phyloP scores from a whole-genome alignment of 2,113 vertebrate genomes.

The Columba livia region DNA sequence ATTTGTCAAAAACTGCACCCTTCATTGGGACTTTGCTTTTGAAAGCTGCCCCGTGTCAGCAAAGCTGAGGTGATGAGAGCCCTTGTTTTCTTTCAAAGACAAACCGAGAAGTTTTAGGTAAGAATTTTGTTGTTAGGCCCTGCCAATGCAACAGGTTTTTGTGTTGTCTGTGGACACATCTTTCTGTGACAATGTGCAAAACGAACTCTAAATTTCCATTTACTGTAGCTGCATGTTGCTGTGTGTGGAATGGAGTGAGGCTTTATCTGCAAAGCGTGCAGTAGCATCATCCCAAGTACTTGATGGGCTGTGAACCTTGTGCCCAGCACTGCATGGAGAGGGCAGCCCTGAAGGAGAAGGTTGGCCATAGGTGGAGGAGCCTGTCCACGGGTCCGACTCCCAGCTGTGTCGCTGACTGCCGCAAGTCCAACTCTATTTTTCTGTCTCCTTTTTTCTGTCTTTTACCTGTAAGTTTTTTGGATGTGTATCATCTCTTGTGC shows the following conservation, averaged over 20 bases:
- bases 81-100: not conserved
- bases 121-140: not conserved
- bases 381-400: not conserved
- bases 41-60: not conserved
- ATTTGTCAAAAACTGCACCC: not conserved
- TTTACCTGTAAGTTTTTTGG: not conserved
- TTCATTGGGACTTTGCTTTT: not conserved
- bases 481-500: rapidly evolving
- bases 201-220: not conserved
- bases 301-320: rapidly evolving
- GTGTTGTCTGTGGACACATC: not conserved
- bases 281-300: not conserved
- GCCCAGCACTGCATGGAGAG: not conserved
- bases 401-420: rapidly evolving
- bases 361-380: not conserved
- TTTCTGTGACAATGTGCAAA: not conserved
- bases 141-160: not conserved
- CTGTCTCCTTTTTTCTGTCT: not conserved
- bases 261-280: not conserved
- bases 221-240: not conserved
- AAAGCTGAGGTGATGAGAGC: not conserved
- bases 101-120: not conserved
- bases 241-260: not conserved
- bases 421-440: rapidly evolving
- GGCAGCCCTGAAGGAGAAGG: not conserved